These are phyloP conservation scores for Dryoscopus gambensis DNA, from an alignment of 2,113 vertebrate species.

Conservation along the genomic window DNA sequence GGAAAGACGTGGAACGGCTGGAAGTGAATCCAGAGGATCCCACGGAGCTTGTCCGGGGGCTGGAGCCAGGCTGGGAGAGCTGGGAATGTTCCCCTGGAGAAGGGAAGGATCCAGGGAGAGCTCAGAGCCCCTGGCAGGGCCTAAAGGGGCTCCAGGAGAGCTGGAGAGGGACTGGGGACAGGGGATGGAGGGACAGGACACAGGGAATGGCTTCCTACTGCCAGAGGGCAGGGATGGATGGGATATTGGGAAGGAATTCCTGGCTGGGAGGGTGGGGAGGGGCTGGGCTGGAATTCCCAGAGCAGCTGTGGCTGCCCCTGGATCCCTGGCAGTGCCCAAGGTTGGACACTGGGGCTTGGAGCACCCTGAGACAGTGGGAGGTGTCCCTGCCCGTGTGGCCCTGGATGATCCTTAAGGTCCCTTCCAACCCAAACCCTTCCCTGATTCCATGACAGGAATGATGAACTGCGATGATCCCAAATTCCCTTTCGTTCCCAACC, in stretches of 20 bases:
- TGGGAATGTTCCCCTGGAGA: not conserved
- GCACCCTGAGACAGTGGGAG: fast-evolving
- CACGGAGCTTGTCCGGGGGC: too few relatives aligned
- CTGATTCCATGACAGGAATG: not conserved
- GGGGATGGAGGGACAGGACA: too few relatives aligned
- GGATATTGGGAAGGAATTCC: not conserved
- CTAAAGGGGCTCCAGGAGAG: too few relatives aligned
- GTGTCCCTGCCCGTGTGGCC: not conserved
- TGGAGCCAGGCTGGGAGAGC: not conserved
- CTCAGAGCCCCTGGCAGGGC: not conserved
- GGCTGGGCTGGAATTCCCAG: not conserved
- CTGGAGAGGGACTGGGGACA: too few relatives aligned
- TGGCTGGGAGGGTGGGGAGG: not conserved
- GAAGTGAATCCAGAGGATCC: too few relatives aligned
- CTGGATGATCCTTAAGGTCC: not conserved
- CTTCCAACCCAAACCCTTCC: not conserved
- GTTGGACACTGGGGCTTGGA: not conserved
- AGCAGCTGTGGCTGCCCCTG: not conserved
- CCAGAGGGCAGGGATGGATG: not conserved
- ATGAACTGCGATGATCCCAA: not conserved
- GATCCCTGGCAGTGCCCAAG: not conserved
- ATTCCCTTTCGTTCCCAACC: not conserved
- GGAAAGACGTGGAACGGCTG: too few relatives aligned
- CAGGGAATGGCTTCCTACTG: too few relatives aligned
- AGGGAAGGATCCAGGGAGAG: not conserved